phyloP scores from a whole-genome alignment of 2,797 vertebrate genomes.

The Anomalospiza imberbis region DNA sequence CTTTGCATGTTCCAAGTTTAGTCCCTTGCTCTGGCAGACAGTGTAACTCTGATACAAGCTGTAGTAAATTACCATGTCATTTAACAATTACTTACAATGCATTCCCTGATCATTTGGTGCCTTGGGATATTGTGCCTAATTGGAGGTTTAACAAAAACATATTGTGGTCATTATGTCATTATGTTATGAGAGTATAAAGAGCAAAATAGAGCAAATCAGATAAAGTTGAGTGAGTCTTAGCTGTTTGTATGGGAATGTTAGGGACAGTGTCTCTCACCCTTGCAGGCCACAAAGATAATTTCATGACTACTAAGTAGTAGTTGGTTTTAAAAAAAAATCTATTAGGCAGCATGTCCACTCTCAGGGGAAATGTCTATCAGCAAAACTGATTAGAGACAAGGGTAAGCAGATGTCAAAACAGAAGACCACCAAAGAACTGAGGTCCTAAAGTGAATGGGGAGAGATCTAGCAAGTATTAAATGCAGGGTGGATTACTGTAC shows the following conservation, averaged over 20 bases:
- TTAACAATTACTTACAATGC: neutral
- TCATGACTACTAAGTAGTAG: constrained; percentile 51
- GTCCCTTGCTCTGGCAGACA: neutral
- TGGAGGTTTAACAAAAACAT: constrained; percentile 29
- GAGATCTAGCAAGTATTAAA: constrained; percentile 24
- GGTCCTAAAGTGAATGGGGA: neutral
- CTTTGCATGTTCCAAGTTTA: neutral
- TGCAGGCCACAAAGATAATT: constrained; percentile 61
- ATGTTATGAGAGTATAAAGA: neutral
- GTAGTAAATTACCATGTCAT: neutral
- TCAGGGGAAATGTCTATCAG: constrained; percentile 65
- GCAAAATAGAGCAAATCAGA: constrained; percentile 33
- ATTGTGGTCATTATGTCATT: neutral
- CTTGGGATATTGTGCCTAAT: constrained; percentile 13
- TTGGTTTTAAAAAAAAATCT: constrained; percentile 26
- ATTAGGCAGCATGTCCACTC: constrained; percentile 5
- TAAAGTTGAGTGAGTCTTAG: neutral
- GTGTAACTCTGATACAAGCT: neutral
- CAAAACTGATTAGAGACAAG: constrained; percentile 71
- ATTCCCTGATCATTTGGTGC: neutral
- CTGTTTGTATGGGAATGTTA: constrained; percentile 35
- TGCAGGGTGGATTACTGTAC: neutral
- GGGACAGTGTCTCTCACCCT: constrained; percentile 22
- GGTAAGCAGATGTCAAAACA: constrained; percentile 64
- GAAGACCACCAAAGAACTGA: constrained; percentile 67